Evolutionary conservation across 2,113 vertebrate species (phyloP).

Genomic region (Rhombomys opimus): DNA sequence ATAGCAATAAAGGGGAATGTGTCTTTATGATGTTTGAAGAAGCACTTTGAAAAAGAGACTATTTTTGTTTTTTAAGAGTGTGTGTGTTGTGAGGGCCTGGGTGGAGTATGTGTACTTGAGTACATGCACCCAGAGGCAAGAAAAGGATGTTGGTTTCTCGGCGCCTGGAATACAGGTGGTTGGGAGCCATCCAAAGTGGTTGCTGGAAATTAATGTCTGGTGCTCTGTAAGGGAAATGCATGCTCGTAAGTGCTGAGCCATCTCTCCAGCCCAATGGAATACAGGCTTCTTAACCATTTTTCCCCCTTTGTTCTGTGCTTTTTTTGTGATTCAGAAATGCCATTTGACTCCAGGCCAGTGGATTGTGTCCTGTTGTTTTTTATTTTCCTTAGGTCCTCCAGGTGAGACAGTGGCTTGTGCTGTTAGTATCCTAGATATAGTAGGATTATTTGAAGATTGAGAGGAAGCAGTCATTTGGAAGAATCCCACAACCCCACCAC

Average conservation of each 20-base stretch:
- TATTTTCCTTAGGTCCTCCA: background rate
- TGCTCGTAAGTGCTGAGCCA: background rate
- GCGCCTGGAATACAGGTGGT: background rate
- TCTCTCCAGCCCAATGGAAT: background rate
- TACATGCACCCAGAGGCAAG: background rate
- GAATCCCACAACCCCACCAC: background rate
- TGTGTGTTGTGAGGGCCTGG: background rate
- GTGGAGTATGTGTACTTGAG: background rate
- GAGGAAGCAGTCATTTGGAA: background rate
- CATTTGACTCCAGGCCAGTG: background rate
- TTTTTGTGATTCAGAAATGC: conserved; percentile 22
- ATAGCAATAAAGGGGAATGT: conserved; percentile 20
- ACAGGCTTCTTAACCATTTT: conserved; percentile 25
- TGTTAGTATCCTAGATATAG: background rate
- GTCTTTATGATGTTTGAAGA: background rate
- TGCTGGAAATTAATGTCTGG: background rate
- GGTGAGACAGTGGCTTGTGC: background rate
- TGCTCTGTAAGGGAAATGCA: background rate
- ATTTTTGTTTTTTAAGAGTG: background rate
- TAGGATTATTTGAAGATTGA: background rate
- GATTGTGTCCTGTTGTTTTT: conserved; percentile 31
- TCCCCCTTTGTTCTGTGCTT: conserved; percentile 22
- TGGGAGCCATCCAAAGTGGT: too few species aligned
- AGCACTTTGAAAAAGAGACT: background rate
- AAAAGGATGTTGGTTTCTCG: background rate